Base-by-base conservation (phyloP, 2,113 vertebrate species). In the Albula goreensis region DNA sequence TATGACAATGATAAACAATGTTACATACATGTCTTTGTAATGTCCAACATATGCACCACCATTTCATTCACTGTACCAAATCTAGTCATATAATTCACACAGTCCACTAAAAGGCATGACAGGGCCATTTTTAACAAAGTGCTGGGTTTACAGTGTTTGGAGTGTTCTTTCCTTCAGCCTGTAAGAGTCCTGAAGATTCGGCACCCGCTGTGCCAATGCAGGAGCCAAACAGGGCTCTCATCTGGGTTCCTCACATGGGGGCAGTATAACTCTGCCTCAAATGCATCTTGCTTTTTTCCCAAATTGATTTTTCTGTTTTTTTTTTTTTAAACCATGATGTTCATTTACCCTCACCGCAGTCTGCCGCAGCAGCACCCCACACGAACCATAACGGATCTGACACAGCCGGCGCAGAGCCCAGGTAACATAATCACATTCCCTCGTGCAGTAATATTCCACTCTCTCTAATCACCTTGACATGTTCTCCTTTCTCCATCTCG, bases 271-370 rank as follows among this genome's bases (percentile, higher is more conserved):
- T 85, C 85, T 66, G 85, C 78, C 57, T 85, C 19, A 79, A 56
- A 85, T 31, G 48, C 41, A 5, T 41, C 84, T 85, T 13, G 74
- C 41, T 80, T 31, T 9, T 19, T 66, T 66, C 78, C 85, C 56
- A 49, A 56, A 56, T 63, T 81, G 78, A 49, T 85, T 81, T 85
- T 60, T 7, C 56, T 78, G 70, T 79, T 83, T 17, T 41, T 25
- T 50, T 77, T 63, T 84, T 52, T 82, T 74, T 13, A 57, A 85
- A 84, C 86, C 70, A 77, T 82, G 85, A 74, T 89, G 31, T 66
- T 91, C 84, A 88, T 84, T 53, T 66, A 66, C 74, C 63, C 87
- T 87, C 80, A 60, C 87, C 80, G 88, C 90, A 88, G 85, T 87
- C 84, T 82, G 86, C 77, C 88, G 89, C 85, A 88, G 41, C 53